These are phyloP conservation scores for Sthenelais limicola DNA, from an alignment of 2,888 invertebrate genomes.

Conservation along the genomic window DNA sequence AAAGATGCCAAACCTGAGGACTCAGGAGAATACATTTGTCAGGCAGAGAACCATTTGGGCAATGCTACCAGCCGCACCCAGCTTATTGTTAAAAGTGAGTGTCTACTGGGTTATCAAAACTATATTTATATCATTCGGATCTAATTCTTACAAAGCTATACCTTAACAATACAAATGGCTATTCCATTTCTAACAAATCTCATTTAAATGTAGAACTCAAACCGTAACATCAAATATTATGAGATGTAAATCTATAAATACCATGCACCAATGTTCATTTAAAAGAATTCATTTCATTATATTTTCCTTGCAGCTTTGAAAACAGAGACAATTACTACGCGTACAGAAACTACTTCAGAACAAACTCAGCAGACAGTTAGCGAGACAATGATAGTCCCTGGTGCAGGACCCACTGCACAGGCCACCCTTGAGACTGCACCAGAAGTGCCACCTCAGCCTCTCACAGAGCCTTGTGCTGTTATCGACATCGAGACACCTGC, in stretches of 20 bases:
- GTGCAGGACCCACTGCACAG: background rate
- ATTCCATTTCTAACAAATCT: no score
- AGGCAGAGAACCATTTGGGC: slow-evolving; percentile 90
- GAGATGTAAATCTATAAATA: no score
- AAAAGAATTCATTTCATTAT: background rate
- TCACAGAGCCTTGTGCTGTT: slow-evolving; percentile 49
- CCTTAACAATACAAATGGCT: no score
- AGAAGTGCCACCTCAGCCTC: slow-evolving; percentile 43
- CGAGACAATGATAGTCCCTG: slow-evolving; percentile 24
- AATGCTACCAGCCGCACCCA: slow-evolving; percentile 65
- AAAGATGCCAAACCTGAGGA: slow-evolving; percentile 75
- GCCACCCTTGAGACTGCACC: slow-evolving; percentile 50
- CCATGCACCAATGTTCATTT: background rate
- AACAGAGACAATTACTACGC: slow-evolving; percentile 20
- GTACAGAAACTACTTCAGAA: slow-evolving; percentile 5
- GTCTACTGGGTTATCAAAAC: no score
- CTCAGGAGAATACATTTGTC: slow-evolving; percentile 79
- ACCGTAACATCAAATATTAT: no score
- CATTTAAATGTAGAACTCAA: no score
- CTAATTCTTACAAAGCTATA: no score
- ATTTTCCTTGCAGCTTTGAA: background rate
- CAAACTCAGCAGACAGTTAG: slow-evolving; percentile 33
- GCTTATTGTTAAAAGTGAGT: slow-evolving; percentile 66
- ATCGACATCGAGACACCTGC: slow-evolving; percentile 36
- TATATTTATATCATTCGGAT: no score